Evolutionary conservation across 2,113 vertebrate genomes (phyloP), one percentile per base, ranked within the genome.

Genomic region (Thunnus maccoyii): DNA sequence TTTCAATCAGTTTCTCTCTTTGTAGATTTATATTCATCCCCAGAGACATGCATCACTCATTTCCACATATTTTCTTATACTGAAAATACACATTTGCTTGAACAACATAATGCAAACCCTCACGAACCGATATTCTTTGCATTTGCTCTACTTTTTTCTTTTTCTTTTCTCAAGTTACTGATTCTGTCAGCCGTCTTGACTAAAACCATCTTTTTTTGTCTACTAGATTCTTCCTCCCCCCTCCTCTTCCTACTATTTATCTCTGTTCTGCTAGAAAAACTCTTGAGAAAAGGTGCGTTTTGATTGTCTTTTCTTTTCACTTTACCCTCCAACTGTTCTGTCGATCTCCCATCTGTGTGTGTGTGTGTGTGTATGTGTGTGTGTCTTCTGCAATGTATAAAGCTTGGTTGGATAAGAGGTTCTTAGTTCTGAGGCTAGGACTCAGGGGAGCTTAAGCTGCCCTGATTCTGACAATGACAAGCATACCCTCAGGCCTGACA

Each of bases 131-230:
- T 51, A 60, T 63, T 61, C 47, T 85, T 32, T 73, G 3, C 18
- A 55, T 65, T 83, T 67, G 76, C 81, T 84, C 72, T 65, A 74
- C 74, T 86, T 91, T 83, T 83, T 13, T 44, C 47, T 73, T 85
- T 88, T 83, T 85, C 16, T 25, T 56, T 60, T 85, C 76, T 88
- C 11, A 56, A 65, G 58, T 66, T 74, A 16, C 73, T 83, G 64
- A 86, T 72, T 74, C 72, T 88, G 82, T 80, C 83, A 85, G 78
- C 86, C 86, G 81, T 86, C 81, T 83, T 81, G 74, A 95, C 92
- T 95, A 67, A 95, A 95, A 92, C 88, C 79, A 83, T 80, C 92
- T 93, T 80, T 95, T 82, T 88, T 81, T 85, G n/a, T 84, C 68
- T 48, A 56, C 77, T 91, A 91, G 88, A 92, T 84, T 88, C 72